Conservation (phyloP, 2,888 invertebrate genomes). For the Rhamphomyia laevipes region DNA sequence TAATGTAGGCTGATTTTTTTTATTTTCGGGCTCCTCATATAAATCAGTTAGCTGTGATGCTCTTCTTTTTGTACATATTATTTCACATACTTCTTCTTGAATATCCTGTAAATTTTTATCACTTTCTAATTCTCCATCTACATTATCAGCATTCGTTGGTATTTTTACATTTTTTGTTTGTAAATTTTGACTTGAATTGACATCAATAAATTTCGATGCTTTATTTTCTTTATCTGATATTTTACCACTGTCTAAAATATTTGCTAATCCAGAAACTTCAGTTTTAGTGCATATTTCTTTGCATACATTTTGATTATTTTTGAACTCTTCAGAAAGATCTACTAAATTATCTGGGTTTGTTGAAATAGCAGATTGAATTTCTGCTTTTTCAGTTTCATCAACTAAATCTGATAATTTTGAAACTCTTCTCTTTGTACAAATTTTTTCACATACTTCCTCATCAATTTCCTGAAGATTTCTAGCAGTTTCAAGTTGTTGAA, state of each 20-base stretch:
- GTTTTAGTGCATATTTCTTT: too few species aligned
- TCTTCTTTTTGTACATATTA: conserved; percentile 11
- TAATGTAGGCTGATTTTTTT: conserved; percentile 1
- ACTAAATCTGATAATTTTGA: conserved; percentile 17
- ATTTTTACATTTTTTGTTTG: conserved; percentile 5
- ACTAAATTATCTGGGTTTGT: too few species aligned
- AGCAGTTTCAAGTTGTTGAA: neutral
- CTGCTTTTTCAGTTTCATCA: neutral
- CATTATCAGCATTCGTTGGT: neutral
- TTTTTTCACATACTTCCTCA: conserved; percentile 27
- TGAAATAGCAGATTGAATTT: neutral
- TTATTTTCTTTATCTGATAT: too few species aligned
- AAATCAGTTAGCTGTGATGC: conserved; percentile 10
- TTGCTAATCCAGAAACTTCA: too few species aligned
- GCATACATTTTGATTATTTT: too few species aligned
- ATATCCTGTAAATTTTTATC: conserved; percentile 12
- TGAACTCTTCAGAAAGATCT: too few species aligned
- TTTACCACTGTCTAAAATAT: neutral
- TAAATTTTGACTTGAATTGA: too few species aligned
- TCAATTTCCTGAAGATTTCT: conserved; percentile 14
- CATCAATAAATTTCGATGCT: too few species aligned
- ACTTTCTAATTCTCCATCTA: neutral
- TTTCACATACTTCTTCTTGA: conserved; percentile 16
- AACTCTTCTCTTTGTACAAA: conserved; percentile 23
- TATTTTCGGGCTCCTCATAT: conserved; percentile 15